Conservation (phyloP, 1,140 invertebrate species). For the Paramacrobiotus metropolitanus region DNA sequence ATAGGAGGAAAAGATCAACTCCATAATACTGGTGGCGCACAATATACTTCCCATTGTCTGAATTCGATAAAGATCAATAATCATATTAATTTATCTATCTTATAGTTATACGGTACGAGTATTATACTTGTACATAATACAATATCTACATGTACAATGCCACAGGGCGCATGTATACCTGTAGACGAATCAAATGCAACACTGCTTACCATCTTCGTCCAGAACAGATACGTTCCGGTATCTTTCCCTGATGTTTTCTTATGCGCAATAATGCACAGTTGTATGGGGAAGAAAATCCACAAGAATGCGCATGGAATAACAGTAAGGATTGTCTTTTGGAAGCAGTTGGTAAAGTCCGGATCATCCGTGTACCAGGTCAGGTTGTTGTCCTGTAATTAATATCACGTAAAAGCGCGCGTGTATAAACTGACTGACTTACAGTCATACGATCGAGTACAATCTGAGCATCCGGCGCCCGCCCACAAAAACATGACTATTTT, state of each 20-base stretch:
- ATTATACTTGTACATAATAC: background rate
- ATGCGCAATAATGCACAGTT: background rate
- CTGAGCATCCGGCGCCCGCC: too few species aligned
- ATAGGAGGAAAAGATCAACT: background rate
- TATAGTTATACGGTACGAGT: background rate
- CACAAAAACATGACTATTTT: too few species aligned
- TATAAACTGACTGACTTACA: too few species aligned
- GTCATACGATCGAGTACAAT: too few species aligned
- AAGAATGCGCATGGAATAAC: background rate
- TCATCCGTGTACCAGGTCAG: background rate
- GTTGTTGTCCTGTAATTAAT: background rate
- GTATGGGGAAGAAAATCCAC: background rate
- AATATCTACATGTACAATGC: background rate
- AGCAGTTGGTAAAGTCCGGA: slow-evolving; percentile 1
- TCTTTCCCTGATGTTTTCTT: background rate
- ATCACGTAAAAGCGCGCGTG: too few species aligned
- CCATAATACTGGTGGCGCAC: background rate
- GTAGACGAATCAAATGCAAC: too few species aligned
- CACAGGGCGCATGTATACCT: background rate
- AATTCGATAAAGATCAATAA: background rate
- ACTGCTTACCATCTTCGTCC: background rate
- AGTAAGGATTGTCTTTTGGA: background rate
- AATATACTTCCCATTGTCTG: background rate
- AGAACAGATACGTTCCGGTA: background rate
- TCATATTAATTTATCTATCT: background rate